Evolutionary conservation across 2,113 vertebrate genomes (phyloP), one percentile per base, ranked within the genome.

Genomic region (Ophiodon elongatus): DNA sequence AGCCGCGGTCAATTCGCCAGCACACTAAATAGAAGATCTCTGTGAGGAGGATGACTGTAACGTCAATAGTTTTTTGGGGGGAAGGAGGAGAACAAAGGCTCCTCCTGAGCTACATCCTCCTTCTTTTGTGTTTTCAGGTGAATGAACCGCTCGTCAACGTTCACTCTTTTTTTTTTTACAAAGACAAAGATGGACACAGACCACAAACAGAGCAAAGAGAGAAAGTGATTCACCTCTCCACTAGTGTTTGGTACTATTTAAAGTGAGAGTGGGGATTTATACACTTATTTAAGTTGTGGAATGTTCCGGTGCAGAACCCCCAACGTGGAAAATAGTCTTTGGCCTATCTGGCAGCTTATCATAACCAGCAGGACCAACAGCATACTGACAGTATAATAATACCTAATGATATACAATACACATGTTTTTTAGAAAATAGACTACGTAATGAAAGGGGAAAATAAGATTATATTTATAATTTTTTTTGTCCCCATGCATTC

Each of bases 1-100:
- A 0, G 73, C 63, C 78, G 13, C 59, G 68, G 86, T 85, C 93
- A 90, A 88, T 91, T 90, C 29, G 6, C 78, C 69, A n/a, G 76
- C 71, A 21, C 85, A 65, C 84, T 88, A 90, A 92, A 91, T 71
- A 84, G 82, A 79, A 64, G 69, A 73, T 84, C 64, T 89, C 75
- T 89, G 85, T 79, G 59, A 72, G 73, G 60, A 90, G 87, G 88
- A 88, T 45, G 68, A 31, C 73, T 62, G 64, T 79, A 62, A 77
- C 85, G 82, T 88, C 68, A 75, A 79, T 81, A 69, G 67, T 72
- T 77, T 75, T 79, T 45, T n/a, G n/a, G 43, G 13, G 21, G 17
- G 8, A 60, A 66, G 17, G 39, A 69, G 73, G 27, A 35, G 56
- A 91, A 66, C 67, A 88, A 89, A 88, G 29, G 2, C 77, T 68